These are phyloP conservation scores for Hippocampus zosterae DNA, from an alignment of 2,113 vertebrate species.

Conservation along the genomic window DNA sequence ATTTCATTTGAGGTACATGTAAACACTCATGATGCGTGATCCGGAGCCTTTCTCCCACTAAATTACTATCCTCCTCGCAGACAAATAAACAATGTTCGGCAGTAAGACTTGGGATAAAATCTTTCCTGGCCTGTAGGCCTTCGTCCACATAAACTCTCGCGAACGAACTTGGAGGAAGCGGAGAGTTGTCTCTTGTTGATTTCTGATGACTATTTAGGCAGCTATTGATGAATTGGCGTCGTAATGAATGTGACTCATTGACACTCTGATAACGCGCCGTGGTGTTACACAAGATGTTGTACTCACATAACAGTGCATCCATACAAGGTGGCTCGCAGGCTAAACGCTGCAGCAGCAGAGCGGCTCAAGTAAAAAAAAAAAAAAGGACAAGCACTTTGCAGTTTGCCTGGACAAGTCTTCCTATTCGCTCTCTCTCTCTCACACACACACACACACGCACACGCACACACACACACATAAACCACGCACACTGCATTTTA, in stretches of 20 bases:
- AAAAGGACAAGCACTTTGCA: conserved; percentile 61
- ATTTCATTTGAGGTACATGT: neutral
- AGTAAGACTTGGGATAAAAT: neutral
- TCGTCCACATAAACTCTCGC: neutral
- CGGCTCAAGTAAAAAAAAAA: conserved; percentile 56
- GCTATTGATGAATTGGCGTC: conserved; percentile 12
- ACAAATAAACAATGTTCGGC: neutral
- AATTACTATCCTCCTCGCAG: neutral
- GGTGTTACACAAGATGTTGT: conserved; percentile 53
- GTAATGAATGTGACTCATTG: conserved; percentile 50
- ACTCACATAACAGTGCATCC: conserved; percentile 56
- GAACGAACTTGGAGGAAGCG: neutral
- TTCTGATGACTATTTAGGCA: neutral
- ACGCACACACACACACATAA: neutral
- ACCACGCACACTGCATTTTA: conserved; percentile 59
- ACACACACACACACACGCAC: conserved; percentile 21
- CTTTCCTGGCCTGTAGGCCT: neutral
- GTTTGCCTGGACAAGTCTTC: conserved; percentile 74
- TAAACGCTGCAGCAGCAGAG: conserved; percentile 47
- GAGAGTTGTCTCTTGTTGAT: neutral
- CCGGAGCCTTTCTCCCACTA: neutral
- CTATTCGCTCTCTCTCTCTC: conserved; percentile 35
- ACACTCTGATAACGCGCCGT: conserved; percentile 55
- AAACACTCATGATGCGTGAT: neutral
- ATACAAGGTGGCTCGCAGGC: conserved; percentile 41